Base-by-base conservation (phyloP, 2,888 invertebrate genomes). In the Synanthedon andrenaeformis region DNA sequence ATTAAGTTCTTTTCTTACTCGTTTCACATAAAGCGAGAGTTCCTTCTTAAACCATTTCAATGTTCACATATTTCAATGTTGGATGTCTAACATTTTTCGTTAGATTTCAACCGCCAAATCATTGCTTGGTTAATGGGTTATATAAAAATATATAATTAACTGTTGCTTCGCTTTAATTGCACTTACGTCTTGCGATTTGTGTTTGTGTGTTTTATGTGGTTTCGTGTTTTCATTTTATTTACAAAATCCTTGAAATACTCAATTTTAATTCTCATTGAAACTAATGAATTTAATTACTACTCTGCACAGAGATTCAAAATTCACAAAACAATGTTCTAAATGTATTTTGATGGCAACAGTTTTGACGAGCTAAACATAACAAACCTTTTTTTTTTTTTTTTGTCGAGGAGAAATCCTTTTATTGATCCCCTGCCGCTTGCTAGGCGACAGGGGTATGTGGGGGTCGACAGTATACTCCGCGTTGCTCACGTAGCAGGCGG, bases 181-280 rank as follows among this genome's bases (percentile, higher is more conserved):
- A 72, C 76, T 72, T 67, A 70, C 63, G 74, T 80, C 77, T 76
- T 74, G 84, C 84, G 87, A 86, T 85, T 79, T 82, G 87, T 86
- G 87, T 87, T 87, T 86, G 86, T 87, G 83, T 86, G 84, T 82
- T 72, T 66, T 63, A 68, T 59, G 45, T 45, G 10, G 19, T 19
- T 14, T 49, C 23, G 17, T 49, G 19, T 51, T 12, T 14, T 50
- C 12, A 23, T 23, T 23, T 23, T 23, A 10, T 5, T 13, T 28
- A 14, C 14, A 12, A 52, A 42, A 49, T 11, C 17, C 49, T 49
- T 14, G 12, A 49, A 17, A 49, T 17, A 14, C 19, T 42, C 12
- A 42, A 17, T 35, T 51, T 54, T 48, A 42, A 51, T 42, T 41
- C 50, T 42, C 45, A 45, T 51, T 14, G 13, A 45, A 45, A 45